A percentile compares a stretch with the other conserved stretches of the same genome.
Conservation (phyloP, 2,888 invertebrate genomes). For the Sinodicranocentrus sp. region DNA sequence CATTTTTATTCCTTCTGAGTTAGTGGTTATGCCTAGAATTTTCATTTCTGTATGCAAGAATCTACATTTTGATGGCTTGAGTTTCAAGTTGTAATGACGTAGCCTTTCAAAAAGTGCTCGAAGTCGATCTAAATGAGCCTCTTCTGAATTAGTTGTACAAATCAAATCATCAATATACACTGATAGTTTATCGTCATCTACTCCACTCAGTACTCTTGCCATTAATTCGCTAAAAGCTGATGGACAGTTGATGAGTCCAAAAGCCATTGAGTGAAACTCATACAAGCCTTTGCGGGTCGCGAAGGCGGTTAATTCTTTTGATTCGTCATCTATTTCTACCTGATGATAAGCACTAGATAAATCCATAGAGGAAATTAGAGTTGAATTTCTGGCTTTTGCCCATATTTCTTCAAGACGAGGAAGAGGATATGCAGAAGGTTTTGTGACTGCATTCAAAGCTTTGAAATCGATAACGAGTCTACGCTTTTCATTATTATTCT, state of each 20-base stretch:
- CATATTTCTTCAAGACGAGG: constrained; percentile 1
- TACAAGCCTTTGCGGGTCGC: background rate
- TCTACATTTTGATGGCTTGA: constrained; percentile 37
- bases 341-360: background rate
- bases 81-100: background rate
- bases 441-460: background rate
- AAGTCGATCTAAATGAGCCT: background rate
- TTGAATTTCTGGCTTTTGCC: background rate
- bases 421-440: background rate
- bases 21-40: constrained; percentile 4
- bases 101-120: background rate
- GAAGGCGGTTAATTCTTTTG: constrained; percentile 5
- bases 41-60: constrained; percentile 10
- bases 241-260: background rate
- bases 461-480: background rate
- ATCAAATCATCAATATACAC: constrained; percentile 37
- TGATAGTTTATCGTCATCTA: background rate
- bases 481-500: background rate
- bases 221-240: constrained; percentile 9
- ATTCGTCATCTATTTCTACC: background rate
- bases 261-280: background rate
- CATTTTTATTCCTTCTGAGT: constrained; percentile 39
- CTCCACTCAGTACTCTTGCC: background rate
- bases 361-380: background rate
- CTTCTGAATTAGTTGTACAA: background rate